Percentiles rank a stretch among this genome's conserved stretches.
Evolutionary conservation across 2,797 vertebrate genomes (phyloP).

Genomic region (Pangasius djambal): DNA sequence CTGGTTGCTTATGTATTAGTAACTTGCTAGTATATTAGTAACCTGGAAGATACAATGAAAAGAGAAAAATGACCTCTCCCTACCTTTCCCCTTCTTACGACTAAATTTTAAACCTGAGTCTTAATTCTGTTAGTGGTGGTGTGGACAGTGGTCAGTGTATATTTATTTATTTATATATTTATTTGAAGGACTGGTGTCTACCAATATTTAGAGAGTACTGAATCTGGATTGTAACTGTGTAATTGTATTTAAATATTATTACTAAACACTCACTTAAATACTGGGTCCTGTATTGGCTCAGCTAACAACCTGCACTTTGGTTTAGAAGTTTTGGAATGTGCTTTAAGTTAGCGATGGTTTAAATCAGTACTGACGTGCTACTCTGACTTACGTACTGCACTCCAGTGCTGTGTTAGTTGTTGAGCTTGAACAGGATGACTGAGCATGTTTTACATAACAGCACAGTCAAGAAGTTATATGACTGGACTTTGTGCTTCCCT

Average conservation of each 20-base stretch:
- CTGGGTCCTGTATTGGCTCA: too few relatives aligned
- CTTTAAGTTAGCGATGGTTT: background rate
- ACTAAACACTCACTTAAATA: background rate
- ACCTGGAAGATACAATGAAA: background rate
- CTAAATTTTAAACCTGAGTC: background rate
- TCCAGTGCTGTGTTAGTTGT: background rate
- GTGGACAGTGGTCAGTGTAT: background rate
- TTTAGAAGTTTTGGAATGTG: background rate
- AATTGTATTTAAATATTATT: background rate
- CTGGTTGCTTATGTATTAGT: background rate
- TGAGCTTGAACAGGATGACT: background rate
- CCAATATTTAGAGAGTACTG: too few relatives aligned
- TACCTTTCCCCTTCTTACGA: background rate
- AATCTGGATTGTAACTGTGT: background rate
- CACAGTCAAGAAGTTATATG: background rate
- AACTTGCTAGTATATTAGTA: background rate
- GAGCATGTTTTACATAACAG: background rate
- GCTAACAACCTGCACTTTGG: background rate
- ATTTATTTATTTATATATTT: too few relatives aligned
- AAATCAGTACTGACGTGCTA: too few relatives aligned
- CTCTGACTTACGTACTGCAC: background rate
- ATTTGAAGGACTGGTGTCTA: background rate
- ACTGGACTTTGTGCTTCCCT: conserved; percentile 17
- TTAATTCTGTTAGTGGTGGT: background rate
- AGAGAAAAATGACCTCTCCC: background rate